Evolutionary conservation across 2,797 vertebrate genomes (phyloP), one percentile per base, ranked within the genome.

Genomic region (Perdix hodgsoniae): DNA sequence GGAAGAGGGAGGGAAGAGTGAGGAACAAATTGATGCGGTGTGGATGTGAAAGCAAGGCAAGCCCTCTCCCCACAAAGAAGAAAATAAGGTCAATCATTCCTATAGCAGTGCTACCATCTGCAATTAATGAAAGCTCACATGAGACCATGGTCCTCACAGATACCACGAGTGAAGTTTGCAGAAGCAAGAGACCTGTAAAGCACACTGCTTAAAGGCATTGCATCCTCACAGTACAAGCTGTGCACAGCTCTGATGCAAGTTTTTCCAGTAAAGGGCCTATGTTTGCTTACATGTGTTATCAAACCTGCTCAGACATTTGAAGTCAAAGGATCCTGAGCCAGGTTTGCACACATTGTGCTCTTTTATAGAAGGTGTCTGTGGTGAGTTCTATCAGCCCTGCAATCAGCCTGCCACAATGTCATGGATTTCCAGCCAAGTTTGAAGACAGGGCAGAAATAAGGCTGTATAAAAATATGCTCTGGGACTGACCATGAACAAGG

Each of bases 31-130:
- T 61, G 89, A 81, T 59, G 35, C 0, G 0, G 56, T 93, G 87
- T 93, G 89, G 92, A 95, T 85, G 91, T 93, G 85, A 92, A 96
- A 91, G 64, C 37, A 90, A 86, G 18, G 67, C 64, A 93, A 81
- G 87, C 16, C 23, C 88, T 86, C 50, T 88, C 82, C 50, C 16
- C 27, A 81, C 82, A 88, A 93, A 82, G 54, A 39, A 18, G 40
- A 71, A 81, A 72, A 31, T 29, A 49, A 81, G 83, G 52, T 13
- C 74, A 67, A 67, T 64, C 31, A 12, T 40, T 86, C 31, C 64
- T 2, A 0, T 45, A 86, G 72, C 52, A 72, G 10, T 3, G 1
- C 47, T 77, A 64, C 87, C 77, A 67, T 87, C 85, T 86, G 73
- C 82, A 81, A 82, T 73, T 76, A 95, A 79, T 70, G 80, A 91